These are phyloP conservation scores for Harpegnathos saltator DNA, from an alignment of 1,140 invertebrate species.

Conservation along the genomic window DNA sequence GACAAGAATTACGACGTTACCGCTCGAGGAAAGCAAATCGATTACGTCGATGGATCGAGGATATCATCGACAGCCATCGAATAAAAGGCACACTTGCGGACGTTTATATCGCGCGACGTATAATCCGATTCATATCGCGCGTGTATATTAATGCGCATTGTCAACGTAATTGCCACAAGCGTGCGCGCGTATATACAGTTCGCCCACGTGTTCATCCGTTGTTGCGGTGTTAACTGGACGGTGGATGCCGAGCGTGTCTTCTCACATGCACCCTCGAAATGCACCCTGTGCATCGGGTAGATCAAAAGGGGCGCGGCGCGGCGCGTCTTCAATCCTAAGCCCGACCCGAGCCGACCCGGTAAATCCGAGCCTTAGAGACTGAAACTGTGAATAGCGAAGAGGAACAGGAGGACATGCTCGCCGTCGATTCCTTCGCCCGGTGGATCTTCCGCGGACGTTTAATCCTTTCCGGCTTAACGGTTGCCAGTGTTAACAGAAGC, in stretches of 20 bases:
- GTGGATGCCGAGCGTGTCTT: slow-evolving; percentile 40
- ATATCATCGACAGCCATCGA: no score
- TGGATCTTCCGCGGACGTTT: background rate
- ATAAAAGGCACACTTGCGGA: slow-evolving; percentile 4
- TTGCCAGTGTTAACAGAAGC: background rate
- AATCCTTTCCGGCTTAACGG: background rate
- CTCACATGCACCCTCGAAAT: no score
- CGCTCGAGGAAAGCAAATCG: background rate
- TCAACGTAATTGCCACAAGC: slow-evolving; percentile 30
- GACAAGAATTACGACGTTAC: background rate
- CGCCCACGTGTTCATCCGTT: slow-evolving; percentile 8
- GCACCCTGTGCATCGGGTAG: slow-evolving; percentile 37
- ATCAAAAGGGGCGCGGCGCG: slow-evolving; percentile 41
- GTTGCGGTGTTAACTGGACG: slow-evolving; percentile 46
- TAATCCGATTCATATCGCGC: background rate
- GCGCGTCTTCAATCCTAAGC: background rate
- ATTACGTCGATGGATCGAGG: background rate
- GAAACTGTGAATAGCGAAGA: background rate
- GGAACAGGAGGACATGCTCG: background rate
- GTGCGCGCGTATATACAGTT: background rate
- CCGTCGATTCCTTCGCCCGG: background rate
- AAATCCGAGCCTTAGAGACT: slow-evolving; percentile 21
- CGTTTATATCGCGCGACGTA: slow-evolving; percentile 11
- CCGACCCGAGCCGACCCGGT: background rate
- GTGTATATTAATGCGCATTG: slow-evolving; percentile 27